These are phyloP conservation scores for Nemurella pictetii DNA, from an alignment of 2,888 invertebrate species.

Conservation along the genomic window DNA sequence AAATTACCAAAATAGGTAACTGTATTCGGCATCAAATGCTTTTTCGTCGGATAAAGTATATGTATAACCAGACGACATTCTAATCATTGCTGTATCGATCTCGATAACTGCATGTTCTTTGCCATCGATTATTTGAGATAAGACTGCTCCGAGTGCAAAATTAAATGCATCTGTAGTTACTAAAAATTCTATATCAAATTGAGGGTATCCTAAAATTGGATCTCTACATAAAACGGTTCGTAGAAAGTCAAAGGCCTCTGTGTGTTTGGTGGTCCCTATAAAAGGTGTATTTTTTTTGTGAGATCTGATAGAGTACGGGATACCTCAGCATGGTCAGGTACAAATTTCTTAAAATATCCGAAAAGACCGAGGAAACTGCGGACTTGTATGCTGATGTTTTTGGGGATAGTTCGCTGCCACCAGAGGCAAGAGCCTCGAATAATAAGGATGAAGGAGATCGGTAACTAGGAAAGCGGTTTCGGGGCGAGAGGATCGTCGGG, in stretches of 20 bases:
- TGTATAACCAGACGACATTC: too few species aligned
- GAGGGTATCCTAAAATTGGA: background rate
- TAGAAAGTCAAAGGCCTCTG: conserved; percentile 17
- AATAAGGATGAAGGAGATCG: too few species aligned
- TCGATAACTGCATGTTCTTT: background rate
- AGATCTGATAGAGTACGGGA: conserved; percentile 24
- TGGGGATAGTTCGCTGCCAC: too few species aligned
- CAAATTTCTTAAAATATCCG: conserved; percentile 43
- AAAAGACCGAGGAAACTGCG: conserved; percentile 43
- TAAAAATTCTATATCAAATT: background rate
- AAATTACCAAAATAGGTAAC: too few species aligned
- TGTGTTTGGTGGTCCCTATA: conserved; percentile 18
- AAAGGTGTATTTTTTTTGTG: conserved; percentile 13
- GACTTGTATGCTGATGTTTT: too few species aligned
- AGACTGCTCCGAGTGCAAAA: background rate
- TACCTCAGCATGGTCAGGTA: conserved; percentile 41
- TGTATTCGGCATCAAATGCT: too few species aligned
- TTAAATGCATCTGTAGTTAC: background rate
- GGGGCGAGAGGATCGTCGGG: too few species aligned
- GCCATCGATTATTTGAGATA: background rate
- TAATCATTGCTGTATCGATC: too few species aligned
- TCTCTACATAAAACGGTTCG: background rate
- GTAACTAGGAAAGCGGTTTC: too few species aligned
- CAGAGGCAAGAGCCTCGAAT: too few species aligned
- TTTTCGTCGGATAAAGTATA: too few species aligned